These are phyloP conservation scores for Thaumatotibia leucotreta DNA, from an alignment of 1,140 invertebrate species.

Conservation along the genomic window DNA sequence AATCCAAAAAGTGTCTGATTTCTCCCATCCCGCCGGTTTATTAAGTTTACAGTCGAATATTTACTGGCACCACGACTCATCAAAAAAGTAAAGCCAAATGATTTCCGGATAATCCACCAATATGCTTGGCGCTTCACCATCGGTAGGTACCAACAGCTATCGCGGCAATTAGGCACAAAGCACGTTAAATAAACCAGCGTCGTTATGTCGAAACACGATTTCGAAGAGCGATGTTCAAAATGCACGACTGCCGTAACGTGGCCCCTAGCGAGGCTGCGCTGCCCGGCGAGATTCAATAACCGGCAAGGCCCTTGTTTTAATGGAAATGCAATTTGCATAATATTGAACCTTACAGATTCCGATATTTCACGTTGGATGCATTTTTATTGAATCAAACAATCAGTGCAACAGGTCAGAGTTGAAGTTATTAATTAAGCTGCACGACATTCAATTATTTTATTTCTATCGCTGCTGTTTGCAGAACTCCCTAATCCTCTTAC, in stretches of 20 bases:
- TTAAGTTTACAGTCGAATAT: too few species aligned
- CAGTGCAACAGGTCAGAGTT: background rate
- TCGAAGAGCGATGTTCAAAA: background rate
- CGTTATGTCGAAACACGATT: background rate
- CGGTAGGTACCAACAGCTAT: background rate
- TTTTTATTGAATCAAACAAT: conserved; percentile 5
- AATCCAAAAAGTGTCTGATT: too few species aligned
- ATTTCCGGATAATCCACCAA: too few species aligned
- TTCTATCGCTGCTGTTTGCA: too few species aligned
- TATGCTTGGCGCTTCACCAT: too few species aligned
- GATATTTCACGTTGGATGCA: background rate
- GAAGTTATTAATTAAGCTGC: too few species aligned
- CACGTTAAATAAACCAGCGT: background rate
- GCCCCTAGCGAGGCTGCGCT: background rate
- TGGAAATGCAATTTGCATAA: conserved; percentile 12
- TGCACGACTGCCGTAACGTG: background rate
- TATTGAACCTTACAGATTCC: conserved; percentile 4
- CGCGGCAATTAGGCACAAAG: background rate
- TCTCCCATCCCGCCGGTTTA: too few species aligned
- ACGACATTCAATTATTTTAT: too few species aligned
- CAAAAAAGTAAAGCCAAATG: too few species aligned
- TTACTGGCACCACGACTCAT: too few species aligned
- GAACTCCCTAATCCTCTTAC: too few species aligned
- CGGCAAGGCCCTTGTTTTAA: background rate
- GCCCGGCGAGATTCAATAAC: background rate